Base-by-base conservation (phyloP, 2,113 vertebrate genomes). In the Mobula birostris region DNA sequence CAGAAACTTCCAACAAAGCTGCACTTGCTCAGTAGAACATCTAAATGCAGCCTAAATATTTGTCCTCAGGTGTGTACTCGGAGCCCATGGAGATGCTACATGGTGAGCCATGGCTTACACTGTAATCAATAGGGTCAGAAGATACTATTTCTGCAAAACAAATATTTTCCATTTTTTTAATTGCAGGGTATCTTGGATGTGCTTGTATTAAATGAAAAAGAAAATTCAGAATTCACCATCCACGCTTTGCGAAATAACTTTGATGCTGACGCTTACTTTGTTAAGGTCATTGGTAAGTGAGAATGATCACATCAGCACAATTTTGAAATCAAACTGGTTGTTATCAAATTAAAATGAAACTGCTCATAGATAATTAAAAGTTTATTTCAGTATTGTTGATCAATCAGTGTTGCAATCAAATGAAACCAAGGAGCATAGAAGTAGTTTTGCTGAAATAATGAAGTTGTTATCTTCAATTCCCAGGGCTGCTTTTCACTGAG, bases 201-300 rank as follows among this genome's bases (percentile, higher is more conserved):
- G 96, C 95, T 99, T 94, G 97, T 99, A 94, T 96, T 99, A 94
- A 98, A 98, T 95, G 96, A 97, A 94, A 96, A 96, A 92, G 95
- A 95, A 68, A 97, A 95, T 94, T 95, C 95, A 80, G 97, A 98
- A 48, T 96, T 98, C 94, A 95, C 96, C 95, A 98, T 99, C 95
- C 97, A 99, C 72, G 97, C 98, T 63, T 96, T 99, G 95, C 98
- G 98, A 97, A 99, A 99, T 96, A 99, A 99, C 96, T 99, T 99
- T 83, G 98, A 99, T 97, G 98, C 97, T 0, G 99, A 99, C 94
- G 99, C 99, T 74, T 99, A 99, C 95, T 99, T 99, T 94, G 98
- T 99, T 94, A 99, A 99, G 98, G 98, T 99, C 95, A 99, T 99
- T 95, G 99, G 99, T 99, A 96, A 99, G 98, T 97, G 95, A 19